phyloP scores from a whole-genome alignment of 2,113 vertebrate species.

The Delphinapterus leucas region DNA sequence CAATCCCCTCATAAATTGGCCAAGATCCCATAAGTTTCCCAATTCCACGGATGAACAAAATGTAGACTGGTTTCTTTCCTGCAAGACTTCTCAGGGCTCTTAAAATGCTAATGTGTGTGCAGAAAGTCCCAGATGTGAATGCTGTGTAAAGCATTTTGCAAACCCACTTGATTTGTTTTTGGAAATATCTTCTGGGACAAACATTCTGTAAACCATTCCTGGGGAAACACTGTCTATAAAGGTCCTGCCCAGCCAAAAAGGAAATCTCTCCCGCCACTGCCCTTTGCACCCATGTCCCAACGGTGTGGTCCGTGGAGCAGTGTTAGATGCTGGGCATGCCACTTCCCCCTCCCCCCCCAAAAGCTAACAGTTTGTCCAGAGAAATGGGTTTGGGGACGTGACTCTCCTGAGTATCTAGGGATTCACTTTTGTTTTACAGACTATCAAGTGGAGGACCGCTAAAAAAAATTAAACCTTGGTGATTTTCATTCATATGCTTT shows the following conservation, averaged over 20 bases:
- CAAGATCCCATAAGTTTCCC: background rate
- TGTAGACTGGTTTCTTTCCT: background rate
- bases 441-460: background rate
- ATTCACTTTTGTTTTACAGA: background rate
- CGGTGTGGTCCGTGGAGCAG: background rate
- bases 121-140: background rate
- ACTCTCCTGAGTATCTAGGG: background rate
- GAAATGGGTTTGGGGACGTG: background rate
- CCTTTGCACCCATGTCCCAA: background rate
- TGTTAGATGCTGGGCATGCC: accelerated
- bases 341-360: background rate
- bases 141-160: background rate
- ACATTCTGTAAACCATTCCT: background rate
- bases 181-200: background rate
- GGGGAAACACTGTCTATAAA: background rate
- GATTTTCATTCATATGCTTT: background rate
- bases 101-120: background rate
- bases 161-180: background rate
- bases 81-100: background rate
- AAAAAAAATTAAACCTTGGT: background rate
- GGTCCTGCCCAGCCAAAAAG: background rate
- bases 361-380: background rate
- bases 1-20: background rate
- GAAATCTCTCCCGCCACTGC: background rate
- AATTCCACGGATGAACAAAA: background rate